Conservation (phyloP, 2,797 vertebrate species). For the Balearica regulorum region DNA sequence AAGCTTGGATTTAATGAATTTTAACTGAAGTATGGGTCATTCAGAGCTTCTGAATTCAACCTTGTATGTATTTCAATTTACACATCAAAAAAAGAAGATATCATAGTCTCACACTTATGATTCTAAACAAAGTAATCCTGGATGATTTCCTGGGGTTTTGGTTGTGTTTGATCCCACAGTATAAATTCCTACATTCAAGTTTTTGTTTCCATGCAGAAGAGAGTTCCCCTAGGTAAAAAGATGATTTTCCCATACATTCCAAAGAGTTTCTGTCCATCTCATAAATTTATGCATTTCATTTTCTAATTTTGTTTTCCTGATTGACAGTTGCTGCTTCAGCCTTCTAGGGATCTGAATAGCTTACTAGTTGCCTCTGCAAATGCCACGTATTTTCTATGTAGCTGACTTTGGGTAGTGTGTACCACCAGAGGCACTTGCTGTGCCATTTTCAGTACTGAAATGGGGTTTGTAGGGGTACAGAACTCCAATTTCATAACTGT, state of each 20-base stretch:
- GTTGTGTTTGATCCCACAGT: neutral
- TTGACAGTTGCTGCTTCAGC: neutral
- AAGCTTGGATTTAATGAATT: too few relatives aligned
- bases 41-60: too few relatives aligned
- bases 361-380: neutral
- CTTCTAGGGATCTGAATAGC: neutral
- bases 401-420: neutral
- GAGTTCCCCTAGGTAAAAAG: neutral
- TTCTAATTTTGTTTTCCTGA: neutral
- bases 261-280: neutral
- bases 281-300: neutral
- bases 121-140: neutral
- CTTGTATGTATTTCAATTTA: neutral
- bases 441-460: neutral
- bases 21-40: too few relatives aligned
- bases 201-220: neutral
- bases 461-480: neutral
- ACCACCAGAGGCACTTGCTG: neutral
- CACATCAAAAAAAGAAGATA: neutral
- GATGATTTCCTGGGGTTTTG: neutral
- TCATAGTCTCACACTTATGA: rapidly evolving
- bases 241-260: neutral
- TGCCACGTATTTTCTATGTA: rapidly evolving
- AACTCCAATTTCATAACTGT: neutral
- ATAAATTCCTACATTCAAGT: neutral